Percentiles rank a stretch among this genome's conserved stretches.
These are phyloP conservation scores for Catotricha subobsoleta DNA, from an alignment of 2,888 invertebrate genomes.

Conservation along the genomic window DNA sequence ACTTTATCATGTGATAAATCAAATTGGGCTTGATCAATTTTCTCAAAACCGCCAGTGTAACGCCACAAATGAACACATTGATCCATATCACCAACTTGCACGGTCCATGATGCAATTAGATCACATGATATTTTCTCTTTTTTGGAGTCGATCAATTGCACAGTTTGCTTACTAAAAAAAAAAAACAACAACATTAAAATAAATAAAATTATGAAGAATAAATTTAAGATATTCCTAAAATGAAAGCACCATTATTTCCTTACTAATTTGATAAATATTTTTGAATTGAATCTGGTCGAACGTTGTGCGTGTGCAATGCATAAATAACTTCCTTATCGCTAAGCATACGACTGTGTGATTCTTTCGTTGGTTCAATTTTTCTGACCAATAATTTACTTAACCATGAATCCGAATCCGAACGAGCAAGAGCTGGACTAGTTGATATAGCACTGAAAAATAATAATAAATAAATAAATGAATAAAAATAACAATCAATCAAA, in stretches of 20 bases:
- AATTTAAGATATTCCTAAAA: neutral
- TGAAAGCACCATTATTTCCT: constrained; percentile 26
- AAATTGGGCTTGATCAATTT: constrained; percentile 60
- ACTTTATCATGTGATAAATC: constrained; percentile 51
- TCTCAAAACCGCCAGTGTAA: constrained; percentile 81
- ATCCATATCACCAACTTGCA: constrained; percentile 92
- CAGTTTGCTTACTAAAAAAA: constrained; percentile 47
- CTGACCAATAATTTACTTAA: constrained; percentile 74
- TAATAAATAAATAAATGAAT: neutral
- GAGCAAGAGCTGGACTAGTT: neutral
- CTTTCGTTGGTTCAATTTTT: constrained; percentile 85
- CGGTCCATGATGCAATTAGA: constrained; percentile 90
- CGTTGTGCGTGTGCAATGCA: constrained; percentile 87
- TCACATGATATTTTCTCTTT: constrained; percentile 60
- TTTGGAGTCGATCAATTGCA: constrained; percentile 56
- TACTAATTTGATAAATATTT: constrained; percentile 84
- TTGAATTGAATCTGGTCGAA: constrained; percentile 72
- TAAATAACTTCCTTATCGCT: constrained; percentile 93
- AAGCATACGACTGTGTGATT: constrained; percentile 90
- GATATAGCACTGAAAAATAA: neutral
- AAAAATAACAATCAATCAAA: neutral
- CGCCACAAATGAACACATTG: constrained; percentile 94
- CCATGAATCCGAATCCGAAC: constrained; percentile 50
- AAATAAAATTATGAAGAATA: neutral
- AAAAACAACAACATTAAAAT: neutral